Conservation (phyloP, 2,888 invertebrate genomes). For the Rotaria macrura region DNA sequence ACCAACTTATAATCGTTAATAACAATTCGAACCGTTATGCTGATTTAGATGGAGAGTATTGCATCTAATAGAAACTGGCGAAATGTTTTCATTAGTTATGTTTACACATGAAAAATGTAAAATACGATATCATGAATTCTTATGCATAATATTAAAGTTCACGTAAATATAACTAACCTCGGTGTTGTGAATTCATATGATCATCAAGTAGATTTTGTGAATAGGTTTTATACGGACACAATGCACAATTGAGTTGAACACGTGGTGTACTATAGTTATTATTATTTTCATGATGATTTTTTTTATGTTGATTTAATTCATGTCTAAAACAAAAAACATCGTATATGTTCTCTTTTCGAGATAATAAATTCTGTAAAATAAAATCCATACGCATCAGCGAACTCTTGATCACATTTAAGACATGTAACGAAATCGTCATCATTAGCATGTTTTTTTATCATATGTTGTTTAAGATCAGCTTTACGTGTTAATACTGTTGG, state of each 20-base stretch:
- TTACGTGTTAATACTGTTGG: background rate
- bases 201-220: background rate
- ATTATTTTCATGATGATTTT: background rate
- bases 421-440: background rate
- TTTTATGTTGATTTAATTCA: background rate
- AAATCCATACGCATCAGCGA: background rate
- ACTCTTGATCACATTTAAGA: background rate
- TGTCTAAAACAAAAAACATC: background rate
- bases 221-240: background rate
- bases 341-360: background rate
- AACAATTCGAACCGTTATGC: too few species aligned
- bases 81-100: too few species aligned
- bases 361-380: background rate
- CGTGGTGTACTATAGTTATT: background rate
- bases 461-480: slow-evolving; percentile 1
- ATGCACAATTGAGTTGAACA: background rate
- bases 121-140: too few species aligned
- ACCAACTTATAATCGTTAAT: too few species aligned
- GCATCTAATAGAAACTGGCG: too few species aligned
- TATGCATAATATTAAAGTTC: too few species aligned
- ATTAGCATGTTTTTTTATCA: background rate
- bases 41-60: too few species aligned
- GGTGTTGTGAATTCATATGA: background rate
- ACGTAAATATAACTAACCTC: too few species aligned
- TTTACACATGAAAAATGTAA: too few species aligned